These are phyloP conservation scores for Tetrapedia diversipes DNA, from an alignment of 2,888 invertebrate species.

Conservation along the genomic window DNA sequence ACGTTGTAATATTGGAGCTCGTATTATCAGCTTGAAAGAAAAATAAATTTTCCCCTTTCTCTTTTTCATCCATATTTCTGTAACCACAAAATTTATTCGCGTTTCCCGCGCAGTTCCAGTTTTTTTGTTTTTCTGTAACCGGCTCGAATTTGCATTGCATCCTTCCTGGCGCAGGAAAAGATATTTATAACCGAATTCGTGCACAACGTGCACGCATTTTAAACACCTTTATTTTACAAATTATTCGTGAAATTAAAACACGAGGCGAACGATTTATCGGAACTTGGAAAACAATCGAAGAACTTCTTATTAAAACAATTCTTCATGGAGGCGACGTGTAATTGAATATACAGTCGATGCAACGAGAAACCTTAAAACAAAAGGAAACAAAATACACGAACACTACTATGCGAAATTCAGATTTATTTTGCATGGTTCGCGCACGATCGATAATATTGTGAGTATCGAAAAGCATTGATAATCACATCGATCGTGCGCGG, in stretches of 20 bases:
- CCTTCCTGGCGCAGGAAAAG: neutral
- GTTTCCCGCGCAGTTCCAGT: neutral
- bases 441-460: too few species aligned
- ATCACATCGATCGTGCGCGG: too few species aligned
- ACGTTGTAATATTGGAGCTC: neutral
- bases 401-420: too few species aligned
- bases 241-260: neutral
- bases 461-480: too few species aligned
- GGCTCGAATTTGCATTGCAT: constrained; percentile 3
- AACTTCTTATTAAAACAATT: neutral
- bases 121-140: too few species aligned
- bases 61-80: neutral
- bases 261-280: neutral
- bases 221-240: neutral
- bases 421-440: too few species aligned
- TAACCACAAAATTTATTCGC: neutral
- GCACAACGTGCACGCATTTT: neutral
- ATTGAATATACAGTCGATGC: too few species aligned
- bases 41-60: too few species aligned
- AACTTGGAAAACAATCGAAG: neutral
- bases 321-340: too few species aligned
- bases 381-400: too few species aligned
- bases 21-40: too few species aligned
- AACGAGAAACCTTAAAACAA: too few species aligned
- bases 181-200: constrained; percentile 1